Percentiles rank a stretch among this genome's conserved stretches.
Evolutionary conservation across 2,888 invertebrate species (phyloP).

Genomic region (Eumerus sabulonum): DNA sequence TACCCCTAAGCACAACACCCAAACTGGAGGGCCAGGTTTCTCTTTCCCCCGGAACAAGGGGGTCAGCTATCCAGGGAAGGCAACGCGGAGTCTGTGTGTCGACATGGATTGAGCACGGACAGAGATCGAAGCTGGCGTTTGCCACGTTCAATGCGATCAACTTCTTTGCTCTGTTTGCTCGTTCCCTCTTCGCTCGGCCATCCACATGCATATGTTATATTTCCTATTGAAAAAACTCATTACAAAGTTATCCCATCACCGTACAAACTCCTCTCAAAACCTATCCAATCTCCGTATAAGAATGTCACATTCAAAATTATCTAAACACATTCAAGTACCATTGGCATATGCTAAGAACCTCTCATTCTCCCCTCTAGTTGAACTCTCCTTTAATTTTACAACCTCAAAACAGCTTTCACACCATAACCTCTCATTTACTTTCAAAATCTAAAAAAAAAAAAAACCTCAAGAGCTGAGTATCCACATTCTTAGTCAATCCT

Average conservation of each 20-base stretch:
- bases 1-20: too few relatives aligned
- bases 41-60: too few relatives aligned
- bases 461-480: conserved; percentile 19
- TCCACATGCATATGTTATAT: too few relatives aligned
- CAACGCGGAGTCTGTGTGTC: too few relatives aligned
- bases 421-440: conserved; percentile 47
- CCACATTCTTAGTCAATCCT: conserved; percentile 48
- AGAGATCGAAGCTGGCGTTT: too few relatives aligned
- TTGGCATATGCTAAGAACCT: conserved; percentile 43
- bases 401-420: conserved; percentile 61
- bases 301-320: conserved; percentile 1
- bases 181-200: too few relatives aligned
- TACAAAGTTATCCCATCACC: neutral
- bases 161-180: too few relatives aligned
- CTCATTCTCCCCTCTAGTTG: conserved; percentile 29
- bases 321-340: conserved; percentile 10
- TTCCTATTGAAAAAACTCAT: neutral
- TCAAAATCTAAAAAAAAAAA: conserved; percentile 9
- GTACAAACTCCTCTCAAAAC: neutral
- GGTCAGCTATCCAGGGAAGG: too few relatives aligned
- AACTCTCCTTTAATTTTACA: conserved; percentile 56
- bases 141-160: too few relatives aligned
- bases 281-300: neutral
- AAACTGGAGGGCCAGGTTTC: too few relatives aligned
- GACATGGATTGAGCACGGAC: too few relatives aligned